Conservation (phyloP, 2,888 invertebrate genomes). For the Platycheirus albimanus region DNA sequence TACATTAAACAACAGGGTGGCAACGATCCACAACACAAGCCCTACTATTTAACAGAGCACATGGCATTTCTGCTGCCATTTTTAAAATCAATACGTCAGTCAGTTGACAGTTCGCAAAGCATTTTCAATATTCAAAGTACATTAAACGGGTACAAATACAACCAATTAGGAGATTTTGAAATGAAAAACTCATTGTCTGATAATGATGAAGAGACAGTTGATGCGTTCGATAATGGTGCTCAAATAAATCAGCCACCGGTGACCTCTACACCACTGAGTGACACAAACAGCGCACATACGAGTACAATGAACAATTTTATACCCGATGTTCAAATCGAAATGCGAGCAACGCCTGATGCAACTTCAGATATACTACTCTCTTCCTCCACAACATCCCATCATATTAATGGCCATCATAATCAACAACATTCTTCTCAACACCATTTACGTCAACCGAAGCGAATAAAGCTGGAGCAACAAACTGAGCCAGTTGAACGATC, state of each 20-base stretch:
- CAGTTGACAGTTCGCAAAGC: constrained; percentile 78
- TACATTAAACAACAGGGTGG: constrained; percentile 82
- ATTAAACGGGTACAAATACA: constrained; percentile 57
- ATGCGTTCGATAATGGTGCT: constrained; percentile 79
- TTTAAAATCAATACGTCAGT: constrained; percentile 81
- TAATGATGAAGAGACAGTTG: constrained; percentile 81
- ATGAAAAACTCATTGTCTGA: constrained; percentile 80
- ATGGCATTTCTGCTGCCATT: constrained; percentile 82
- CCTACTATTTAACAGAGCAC: constrained; percentile 82
- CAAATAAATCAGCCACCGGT: constrained; percentile 51
- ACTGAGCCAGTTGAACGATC: constrained; percentile 76
- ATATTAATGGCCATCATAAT: constrained; percentile 58
- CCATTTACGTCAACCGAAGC: constrained; percentile 76
- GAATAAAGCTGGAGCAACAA: constrained; percentile 80
- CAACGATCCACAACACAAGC: constrained; percentile 82
- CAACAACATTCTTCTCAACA: constrained; percentile 70
- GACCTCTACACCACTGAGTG: constrained; percentile 78
- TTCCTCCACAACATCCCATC: constrained; percentile 29
- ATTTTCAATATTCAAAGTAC: constrained; percentile 66
- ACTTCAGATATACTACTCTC: constrained; percentile 65
- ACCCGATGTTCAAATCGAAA: constrained; percentile 73
- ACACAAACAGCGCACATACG: constrained; percentile 80
- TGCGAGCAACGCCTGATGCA: constrained; percentile 71
- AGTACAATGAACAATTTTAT: constrained; percentile 79
- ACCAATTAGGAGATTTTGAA: constrained; percentile 74